Evolutionary conservation across 1,140 invertebrate genomes (phyloP).

Genomic region (Varroa destructor): DNA sequence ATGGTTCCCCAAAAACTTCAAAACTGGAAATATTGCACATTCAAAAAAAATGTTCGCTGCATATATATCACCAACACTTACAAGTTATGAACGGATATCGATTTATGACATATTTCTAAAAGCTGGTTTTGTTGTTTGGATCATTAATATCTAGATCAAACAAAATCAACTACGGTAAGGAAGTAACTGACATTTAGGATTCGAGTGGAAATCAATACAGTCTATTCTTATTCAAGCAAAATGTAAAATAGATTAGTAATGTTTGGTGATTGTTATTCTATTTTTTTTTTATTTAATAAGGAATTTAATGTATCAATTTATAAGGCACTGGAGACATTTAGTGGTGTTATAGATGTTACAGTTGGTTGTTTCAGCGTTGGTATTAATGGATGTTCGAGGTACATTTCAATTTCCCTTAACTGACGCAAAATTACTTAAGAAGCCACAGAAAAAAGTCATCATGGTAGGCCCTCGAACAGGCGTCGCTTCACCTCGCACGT

Average conservation of each 20-base stretch:
- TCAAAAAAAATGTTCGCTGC: constrained; percentile 38
- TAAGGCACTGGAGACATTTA: too few relatives aligned
- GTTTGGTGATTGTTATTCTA: too few relatives aligned
- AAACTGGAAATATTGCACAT: constrained; percentile 50
- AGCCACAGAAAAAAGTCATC: constrained; percentile 42
- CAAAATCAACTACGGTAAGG: too few relatives aligned
- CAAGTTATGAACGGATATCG: too few relatives aligned
- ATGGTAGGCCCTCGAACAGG: constrained; percentile 94
- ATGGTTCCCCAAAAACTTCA: constrained; percentile 64
- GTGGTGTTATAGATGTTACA: too few relatives aligned
- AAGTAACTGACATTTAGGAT: too few relatives aligned
- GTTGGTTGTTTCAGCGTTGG: background rate
- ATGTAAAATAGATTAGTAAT: too few relatives aligned
- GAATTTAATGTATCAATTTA: too few relatives aligned
- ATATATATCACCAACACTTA: background rate
- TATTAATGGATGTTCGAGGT: constrained; percentile 3
- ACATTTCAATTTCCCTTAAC: background rate
- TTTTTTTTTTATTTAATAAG: too few relatives aligned
- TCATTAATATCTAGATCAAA: too few relatives aligned
- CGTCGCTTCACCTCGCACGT: constrained; percentile 76
- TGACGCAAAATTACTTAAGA: background rate
- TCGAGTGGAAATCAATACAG: too few relatives aligned
- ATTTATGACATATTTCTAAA: constrained; percentile 45
- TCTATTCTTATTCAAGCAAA: too few relatives aligned
- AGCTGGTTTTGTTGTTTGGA: constrained; percentile 57